A percentile compares a stretch with the other conserved stretches of the same genome.
Conservation (phyloP, 2,797 vertebrate species). For the Hippoglossus hippoglossus region DNA sequence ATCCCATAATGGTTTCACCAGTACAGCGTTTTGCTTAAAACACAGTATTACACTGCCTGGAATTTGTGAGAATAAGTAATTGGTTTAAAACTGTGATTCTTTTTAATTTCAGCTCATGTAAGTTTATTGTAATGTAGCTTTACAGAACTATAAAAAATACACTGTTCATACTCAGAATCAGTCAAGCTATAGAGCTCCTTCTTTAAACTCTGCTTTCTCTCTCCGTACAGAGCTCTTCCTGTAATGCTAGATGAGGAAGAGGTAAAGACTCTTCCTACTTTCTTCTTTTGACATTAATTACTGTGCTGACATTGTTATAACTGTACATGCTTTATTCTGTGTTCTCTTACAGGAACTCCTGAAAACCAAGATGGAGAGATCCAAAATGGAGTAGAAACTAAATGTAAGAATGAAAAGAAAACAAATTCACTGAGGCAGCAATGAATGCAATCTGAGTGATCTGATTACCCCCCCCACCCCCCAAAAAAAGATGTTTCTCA, state of each 20-base stretch:
- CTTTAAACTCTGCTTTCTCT: background rate
- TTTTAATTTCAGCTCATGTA: no score
- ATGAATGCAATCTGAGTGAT: conserved; percentile 41
- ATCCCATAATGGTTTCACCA: background rate
- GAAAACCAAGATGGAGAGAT: conserved; percentile 96
- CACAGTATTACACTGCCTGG: background rate
- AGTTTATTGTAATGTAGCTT: background rate
- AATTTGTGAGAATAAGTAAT: background rate
- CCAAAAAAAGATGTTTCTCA: conserved; percentile 55
- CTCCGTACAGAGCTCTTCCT: conserved; percentile 80
- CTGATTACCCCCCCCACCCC: conserved; percentile 29
- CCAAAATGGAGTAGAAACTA: conserved; percentile 92
- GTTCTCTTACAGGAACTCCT: conserved; percentile 88
- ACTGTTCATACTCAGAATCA: background rate
- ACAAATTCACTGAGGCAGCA: conserved; percentile 41
- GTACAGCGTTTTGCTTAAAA: background rate
- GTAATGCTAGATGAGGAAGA: conserved; percentile 85
- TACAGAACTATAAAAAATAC: no score
- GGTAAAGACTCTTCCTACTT: conserved; percentile 71
- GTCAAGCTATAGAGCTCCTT: background rate
- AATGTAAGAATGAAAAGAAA: conserved; percentile 30
- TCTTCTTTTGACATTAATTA: conserved; percentile 11
- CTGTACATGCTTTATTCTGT: background rate
- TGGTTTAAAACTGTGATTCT: no score
- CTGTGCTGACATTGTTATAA: background rate